These are phyloP conservation scores for Eptatretus atami DNA, from an alignment of 2,797 vertebrate genomes.

Conservation along the genomic window DNA sequence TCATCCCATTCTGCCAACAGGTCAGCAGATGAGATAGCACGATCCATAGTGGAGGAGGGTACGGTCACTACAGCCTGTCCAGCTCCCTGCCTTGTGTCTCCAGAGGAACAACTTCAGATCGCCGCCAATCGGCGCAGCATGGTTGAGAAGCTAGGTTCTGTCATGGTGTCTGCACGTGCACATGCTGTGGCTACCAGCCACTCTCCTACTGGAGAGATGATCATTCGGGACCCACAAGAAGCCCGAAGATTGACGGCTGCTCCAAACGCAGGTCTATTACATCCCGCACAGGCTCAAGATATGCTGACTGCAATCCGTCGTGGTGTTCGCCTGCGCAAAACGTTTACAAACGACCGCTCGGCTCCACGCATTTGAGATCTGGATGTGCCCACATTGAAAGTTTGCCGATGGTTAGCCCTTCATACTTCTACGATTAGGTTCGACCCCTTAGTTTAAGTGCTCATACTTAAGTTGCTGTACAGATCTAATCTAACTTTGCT, in stretches of 20 bases:
- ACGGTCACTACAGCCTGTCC: too few species aligned
- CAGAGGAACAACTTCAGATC: conserved; percentile 50
- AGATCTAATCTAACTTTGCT: too few species aligned
- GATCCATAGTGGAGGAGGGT: too few species aligned
- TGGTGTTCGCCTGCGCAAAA: conserved; percentile 72
- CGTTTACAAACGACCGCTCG: conserved; percentile 61
- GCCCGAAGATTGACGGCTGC: not conserved
- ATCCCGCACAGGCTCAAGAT: conserved; percentile 20
- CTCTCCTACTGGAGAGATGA: not conserved
- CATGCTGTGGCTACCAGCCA: too few species aligned
- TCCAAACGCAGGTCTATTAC: too few species aligned
- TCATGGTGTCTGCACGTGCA: conserved; percentile 39
- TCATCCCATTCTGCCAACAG: too few species aligned
- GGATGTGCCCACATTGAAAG: too few species aligned
- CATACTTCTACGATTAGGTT: too few species aligned
- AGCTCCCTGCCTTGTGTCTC: conserved; percentile 18
- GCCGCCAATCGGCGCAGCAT: conserved; percentile 82
- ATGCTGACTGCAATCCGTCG: conserved; percentile 77
- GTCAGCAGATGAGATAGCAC: too few species aligned
- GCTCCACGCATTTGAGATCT: conserved; percentile 35
- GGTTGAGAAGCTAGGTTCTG: conserved; percentile 80
- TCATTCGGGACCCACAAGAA: not conserved
- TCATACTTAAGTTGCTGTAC: too few species aligned
- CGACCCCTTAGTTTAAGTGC: too few species aligned
- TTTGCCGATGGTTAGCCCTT: too few species aligned